A percentile compares a stretch with the other conserved stretches of the same genome.
Conservation (phyloP, 2,888 invertebrate species). For the Agrotis clavis region DNA sequence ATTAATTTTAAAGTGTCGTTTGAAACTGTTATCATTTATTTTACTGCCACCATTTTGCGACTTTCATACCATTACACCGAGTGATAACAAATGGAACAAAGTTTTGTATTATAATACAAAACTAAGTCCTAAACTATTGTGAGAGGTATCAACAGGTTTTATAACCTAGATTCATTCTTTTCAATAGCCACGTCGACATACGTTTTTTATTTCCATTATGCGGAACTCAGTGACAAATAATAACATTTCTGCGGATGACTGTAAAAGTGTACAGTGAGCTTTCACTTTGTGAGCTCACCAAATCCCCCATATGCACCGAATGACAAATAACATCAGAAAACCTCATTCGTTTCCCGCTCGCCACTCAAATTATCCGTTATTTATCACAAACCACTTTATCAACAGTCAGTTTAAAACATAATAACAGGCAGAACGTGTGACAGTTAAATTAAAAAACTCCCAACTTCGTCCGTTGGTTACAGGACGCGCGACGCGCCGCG, state of each 20-base stretch:
- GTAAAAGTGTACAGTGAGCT: no score
- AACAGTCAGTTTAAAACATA: slow-evolving; percentile 53
- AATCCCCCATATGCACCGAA: slow-evolving; percentile 7
- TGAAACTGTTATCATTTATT: neutral
- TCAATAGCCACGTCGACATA: no score
- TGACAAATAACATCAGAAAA: slow-evolving; percentile 30
- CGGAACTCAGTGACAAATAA: no score
- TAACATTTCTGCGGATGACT: no score
- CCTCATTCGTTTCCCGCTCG: slow-evolving; percentile 19
- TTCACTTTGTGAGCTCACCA: neutral
- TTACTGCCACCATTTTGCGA: neutral
- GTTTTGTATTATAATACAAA: neutral
- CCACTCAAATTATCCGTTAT: slow-evolving; percentile 36
- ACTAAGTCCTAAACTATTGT: neutral
- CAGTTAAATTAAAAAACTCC: slow-evolving; percentile 58
- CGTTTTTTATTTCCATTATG: no score
- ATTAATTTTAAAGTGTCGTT: slow-evolving; percentile 14
- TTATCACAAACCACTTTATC: slow-evolving; percentile 51
- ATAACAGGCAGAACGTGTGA: slow-evolving; percentile 50
- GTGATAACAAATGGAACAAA: slow-evolving; percentile 8
- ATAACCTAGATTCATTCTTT: neutral
- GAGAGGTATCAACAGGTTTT: no score
- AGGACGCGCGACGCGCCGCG: slow-evolving; percentile 45
- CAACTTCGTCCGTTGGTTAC: slow-evolving; percentile 20
- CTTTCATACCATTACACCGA: slow-evolving; percentile 14